Evolutionary conservation across 2,888 invertebrate genomes (phyloP), one percentile per base, ranked within the genome.

Genomic region (Hypercompe scribonia): DNA sequence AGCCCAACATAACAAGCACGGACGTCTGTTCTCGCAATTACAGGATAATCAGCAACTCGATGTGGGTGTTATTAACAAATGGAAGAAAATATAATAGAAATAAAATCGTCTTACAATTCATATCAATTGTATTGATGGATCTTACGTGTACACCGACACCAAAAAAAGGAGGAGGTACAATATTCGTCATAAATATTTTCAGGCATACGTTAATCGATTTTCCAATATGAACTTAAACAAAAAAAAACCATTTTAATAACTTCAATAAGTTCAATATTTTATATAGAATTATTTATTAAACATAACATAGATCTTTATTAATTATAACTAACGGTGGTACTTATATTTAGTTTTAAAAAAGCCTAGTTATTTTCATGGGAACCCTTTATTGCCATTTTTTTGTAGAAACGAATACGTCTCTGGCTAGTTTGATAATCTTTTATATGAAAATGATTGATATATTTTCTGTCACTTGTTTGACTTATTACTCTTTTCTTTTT

Each of bases 31-130:
- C 77, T 75, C 71, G 76, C 85, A 84, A 88, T 89, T 88, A 87
- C 83, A 65, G 69, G 69, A 79, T 87, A 88, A 89, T 86, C 84
- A 78, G 80, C 83, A 84, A 77, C 84, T 79, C 79, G 83, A 88
- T 82, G 83, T 74, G 79, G 74, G 86, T 83, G 78, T 82, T 87
- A 88, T 89, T 89, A 89, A 81, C 76, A 78, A 77, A 84, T 84
- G 83, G 84, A 87, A 84, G 75, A 68, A 54, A 15, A 68, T 31
- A 33, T 33, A 28, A 28, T 10, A 58, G 5, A 46, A 67, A 33
- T 33, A 5, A 15, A 24, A 33, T 67, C 50, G 33, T 33, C 33
- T n/a, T 4, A 58, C 28, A 18, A 2, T 58, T 58, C 13, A 10
- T 13, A 28, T 11, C 0, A 28, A 1, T 4, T 28, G 15, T 58